A percentile compares a stretch with the other conserved stretches of the same genome.
phyloP scores from a whole-genome alignment of 2,113 vertebrate species.

The Emydocephalus ijimae region DNA sequence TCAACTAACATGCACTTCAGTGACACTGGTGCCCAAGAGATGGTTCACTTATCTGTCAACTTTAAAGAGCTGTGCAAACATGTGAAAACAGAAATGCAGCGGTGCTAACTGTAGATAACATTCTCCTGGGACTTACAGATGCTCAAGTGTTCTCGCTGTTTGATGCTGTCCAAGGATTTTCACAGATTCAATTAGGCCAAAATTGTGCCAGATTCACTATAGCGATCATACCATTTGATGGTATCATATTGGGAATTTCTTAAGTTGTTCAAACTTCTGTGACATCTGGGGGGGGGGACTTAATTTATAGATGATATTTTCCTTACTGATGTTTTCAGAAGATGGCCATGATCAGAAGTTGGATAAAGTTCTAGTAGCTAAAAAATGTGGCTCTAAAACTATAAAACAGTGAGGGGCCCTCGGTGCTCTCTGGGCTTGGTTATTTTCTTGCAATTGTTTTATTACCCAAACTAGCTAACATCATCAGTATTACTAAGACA shows the following conservation, averaged over 20 bases:
- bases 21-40: neutral
- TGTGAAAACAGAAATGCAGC: neutral
- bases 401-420: too few species aligned
- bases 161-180: neutral
- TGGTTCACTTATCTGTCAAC: neutral
- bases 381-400: neutral
- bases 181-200: neutral
- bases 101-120: neutral
- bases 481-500: too few species aligned
- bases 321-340: neutral
- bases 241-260: neutral
- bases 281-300: neutral
- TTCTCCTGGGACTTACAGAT: neutral
- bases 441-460: too few species aligned
- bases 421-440: too few species aligned
- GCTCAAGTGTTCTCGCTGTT: neutral
- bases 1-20: neutral
- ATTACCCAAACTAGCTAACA: too few species aligned
- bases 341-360: neutral
- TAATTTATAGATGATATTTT: neutral
- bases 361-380: neutral
- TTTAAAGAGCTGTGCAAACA: neutral
- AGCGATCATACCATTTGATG: neutral
- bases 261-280: neutral
- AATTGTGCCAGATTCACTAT: neutral